Conservation (phyloP, 2,113 vertebrate species). For the Heloderma charlesbogerti region DNA sequence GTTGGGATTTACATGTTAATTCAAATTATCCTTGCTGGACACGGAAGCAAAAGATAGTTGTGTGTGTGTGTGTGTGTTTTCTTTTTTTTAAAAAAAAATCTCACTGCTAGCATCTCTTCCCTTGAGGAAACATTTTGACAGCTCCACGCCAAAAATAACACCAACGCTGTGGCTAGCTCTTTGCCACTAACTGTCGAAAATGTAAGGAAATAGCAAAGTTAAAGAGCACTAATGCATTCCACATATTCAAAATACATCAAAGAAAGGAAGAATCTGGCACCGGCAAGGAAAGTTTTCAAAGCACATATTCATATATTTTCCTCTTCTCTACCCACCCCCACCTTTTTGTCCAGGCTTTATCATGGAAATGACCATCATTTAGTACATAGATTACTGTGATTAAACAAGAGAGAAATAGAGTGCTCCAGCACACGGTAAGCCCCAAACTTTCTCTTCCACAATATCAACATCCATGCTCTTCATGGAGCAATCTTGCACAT, state of each 20-base stretch:
- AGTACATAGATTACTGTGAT: constrained; percentile 57
- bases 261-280: constrained; percentile 65
- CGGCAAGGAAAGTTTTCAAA: constrained; percentile 73
- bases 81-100: constrained; percentile 1
- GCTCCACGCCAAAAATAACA: constrained; percentile 70
- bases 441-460: neutral
- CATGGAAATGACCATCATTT: constrained; percentile 69
- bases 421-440: constrained; percentile 27
- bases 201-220: constrained; percentile 59
- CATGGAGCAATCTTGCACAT: neutral
- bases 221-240: constrained; percentile 76
- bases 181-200: constrained; percentile 64
- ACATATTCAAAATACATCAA: constrained; percentile 74
- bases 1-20: constrained; percentile 37
- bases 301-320: constrained; percentile 15
- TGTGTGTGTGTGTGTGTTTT: too few species aligned
- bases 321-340: neutral
- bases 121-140: constrained; percentile 61
- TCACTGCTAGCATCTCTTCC: constrained; percentile 30
- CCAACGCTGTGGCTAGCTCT: constrained; percentile 52
- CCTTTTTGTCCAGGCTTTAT: constrained; percentile 53
- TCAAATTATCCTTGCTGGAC: constrained; percentile 37
- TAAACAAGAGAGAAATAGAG: constrained; percentile 42
- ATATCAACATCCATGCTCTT: neutral
- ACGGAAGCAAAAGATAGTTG: constrained; percentile 11